These are phyloP conservation scores for Cyprinus carpio DNA, from an alignment of 2,113 vertebrate species.

Conservation along the genomic window DNA sequence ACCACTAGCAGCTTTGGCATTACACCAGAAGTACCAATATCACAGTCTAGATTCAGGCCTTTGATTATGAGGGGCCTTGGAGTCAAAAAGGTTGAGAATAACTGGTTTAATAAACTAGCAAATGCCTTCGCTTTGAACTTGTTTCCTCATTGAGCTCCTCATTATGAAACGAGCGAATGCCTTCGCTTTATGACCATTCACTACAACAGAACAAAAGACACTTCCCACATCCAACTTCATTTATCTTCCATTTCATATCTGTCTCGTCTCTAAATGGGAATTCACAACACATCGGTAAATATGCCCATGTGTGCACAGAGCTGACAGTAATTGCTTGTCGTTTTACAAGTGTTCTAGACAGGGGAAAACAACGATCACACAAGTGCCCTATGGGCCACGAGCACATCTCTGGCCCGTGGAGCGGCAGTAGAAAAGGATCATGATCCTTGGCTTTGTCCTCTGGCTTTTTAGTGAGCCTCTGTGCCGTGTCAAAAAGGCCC, in stretches of 20 bases:
- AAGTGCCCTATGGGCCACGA: conserved; percentile 33
- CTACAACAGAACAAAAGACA: not conserved
- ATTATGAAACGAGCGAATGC: not conserved
- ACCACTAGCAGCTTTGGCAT: not conserved
- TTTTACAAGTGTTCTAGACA: conserved; percentile 51
- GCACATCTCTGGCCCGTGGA: conserved; percentile 20
- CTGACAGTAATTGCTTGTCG: conserved; percentile 44
- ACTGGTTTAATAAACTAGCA: not conserved
- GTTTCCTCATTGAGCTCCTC: not conserved
- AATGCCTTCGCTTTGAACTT: not conserved
- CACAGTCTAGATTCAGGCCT: not conserved
- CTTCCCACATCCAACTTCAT: conserved; percentile 17
- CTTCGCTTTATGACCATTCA: not conserved
- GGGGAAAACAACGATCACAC: conserved; percentile 47
- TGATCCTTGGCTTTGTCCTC: conserved; percentile 52
- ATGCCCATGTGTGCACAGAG: conserved; percentile 41
- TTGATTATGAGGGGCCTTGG: not conserved
- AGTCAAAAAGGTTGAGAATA: not conserved
- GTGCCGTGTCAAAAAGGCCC: conserved; percentile 43
- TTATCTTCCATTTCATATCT: conserved; percentile 24
- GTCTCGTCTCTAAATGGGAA: conserved; percentile 11
- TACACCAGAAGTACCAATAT: not conserved
- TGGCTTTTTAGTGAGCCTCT: conserved; percentile 48
- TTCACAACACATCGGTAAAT: conserved; percentile 21
- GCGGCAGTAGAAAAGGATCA: conserved; percentile 36